Evolutionary conservation across 2,113 vertebrate genomes (phyloP).

Genomic region (Trichomycterus rosablanca): DNA sequence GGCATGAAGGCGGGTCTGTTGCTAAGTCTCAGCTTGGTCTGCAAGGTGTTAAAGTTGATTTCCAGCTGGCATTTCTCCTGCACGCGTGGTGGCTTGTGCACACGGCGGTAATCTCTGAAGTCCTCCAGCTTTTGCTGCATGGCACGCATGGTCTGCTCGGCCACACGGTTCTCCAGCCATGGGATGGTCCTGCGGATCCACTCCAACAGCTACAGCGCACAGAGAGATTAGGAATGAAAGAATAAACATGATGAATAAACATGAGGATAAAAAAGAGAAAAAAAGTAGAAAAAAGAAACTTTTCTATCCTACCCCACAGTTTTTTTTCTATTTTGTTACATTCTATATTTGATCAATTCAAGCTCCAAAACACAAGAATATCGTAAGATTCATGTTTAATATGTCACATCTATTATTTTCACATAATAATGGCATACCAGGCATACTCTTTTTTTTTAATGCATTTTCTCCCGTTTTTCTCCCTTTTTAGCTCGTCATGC

Average conservation of each 20-base stretch:
- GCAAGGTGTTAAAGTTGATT: slow-evolving; percentile 93
- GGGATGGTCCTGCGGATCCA: slow-evolving; percentile 80
- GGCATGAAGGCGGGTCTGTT: slow-evolving; percentile 92
- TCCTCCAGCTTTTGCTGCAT: slow-evolving; percentile 93
- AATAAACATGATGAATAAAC: neutral
- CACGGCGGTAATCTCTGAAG: slow-evolving; percentile 83
- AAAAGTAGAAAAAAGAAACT: too few species aligned
- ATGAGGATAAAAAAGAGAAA: neutral
- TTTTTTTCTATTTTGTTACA: too few species aligned
- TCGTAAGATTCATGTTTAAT: too few species aligned
- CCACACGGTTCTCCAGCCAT: slow-evolving; percentile 77
- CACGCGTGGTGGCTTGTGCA: slow-evolving; percentile 86
- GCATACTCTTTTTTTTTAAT: too few species aligned
- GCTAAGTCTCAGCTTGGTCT: slow-evolving; percentile 89
- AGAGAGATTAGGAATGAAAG: neutral
- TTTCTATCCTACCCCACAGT: too few species aligned
- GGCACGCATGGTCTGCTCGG: slow-evolving; percentile 81
- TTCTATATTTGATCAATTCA: too few species aligned
- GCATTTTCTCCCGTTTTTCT: too few species aligned
- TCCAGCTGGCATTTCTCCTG: slow-evolving; percentile 93
- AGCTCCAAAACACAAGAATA: too few species aligned
- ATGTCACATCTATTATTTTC: too few species aligned
- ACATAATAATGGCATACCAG: too few species aligned
- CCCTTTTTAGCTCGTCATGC: too few species aligned
- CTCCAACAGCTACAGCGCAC: slow-evolving; percentile 66